Percentiles rank a stretch among this genome's conserved stretches.
phyloP scores from a whole-genome alignment of 1,140 invertebrate species.

The Caenorhabditis inopinata region DNA sequence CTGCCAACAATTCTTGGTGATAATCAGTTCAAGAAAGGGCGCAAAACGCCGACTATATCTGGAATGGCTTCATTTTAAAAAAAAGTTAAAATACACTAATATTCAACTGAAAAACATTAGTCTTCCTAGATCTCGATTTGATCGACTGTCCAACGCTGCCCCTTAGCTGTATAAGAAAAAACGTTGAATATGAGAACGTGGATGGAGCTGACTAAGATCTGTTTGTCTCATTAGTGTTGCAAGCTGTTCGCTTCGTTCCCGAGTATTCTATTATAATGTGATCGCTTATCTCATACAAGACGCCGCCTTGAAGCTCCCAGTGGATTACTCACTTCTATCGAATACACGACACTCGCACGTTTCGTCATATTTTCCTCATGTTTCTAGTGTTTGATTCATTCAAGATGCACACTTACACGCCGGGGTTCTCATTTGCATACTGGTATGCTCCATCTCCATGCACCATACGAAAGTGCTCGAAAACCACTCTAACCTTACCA shows the following conservation, averaged over 20 bases:
- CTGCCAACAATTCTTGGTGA: too few species aligned
- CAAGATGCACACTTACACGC: constrained; percentile 3
- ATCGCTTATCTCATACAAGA: constrained; percentile 9
- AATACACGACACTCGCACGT: not conserved
- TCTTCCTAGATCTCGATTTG: too few species aligned
- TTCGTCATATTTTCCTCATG: constrained; percentile 29
- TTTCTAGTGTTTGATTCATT: constrained; percentile 22
- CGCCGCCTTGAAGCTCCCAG: not conserved
- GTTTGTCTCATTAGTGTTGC: constrained; percentile 23
- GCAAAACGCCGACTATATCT: too few species aligned
- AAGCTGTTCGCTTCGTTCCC: not conserved
- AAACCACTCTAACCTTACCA: constrained; percentile 19
- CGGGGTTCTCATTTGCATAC: constrained; percentile 11
- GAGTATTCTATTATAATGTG: constrained; percentile 28
- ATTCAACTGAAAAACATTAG: too few species aligned
- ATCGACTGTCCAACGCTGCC: too few species aligned
- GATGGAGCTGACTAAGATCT: too few species aligned
- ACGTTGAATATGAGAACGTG: too few species aligned
- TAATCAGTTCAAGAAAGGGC: too few species aligned
- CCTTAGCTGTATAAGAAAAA: too few species aligned
- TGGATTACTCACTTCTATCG: not conserved
- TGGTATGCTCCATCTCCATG: not conserved
- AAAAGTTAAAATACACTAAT: too few species aligned
- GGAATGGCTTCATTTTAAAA: too few species aligned
- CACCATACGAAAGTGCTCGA: constrained; percentile 29